Evolutionary conservation across 2,888 invertebrate genomes (phyloP).

Genomic region (Pyrgus malvae): DNA sequence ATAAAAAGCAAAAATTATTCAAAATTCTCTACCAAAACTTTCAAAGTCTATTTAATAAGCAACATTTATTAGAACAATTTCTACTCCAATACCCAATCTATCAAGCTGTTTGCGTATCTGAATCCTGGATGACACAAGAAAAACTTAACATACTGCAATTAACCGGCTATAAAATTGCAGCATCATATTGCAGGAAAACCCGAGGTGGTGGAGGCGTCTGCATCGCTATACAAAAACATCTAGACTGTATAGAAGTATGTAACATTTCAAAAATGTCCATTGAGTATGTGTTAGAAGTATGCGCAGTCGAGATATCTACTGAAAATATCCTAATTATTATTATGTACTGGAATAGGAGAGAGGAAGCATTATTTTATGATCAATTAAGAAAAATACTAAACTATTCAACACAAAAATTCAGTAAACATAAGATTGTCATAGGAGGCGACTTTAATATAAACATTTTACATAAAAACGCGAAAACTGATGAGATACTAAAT

Average conservation of each 20-base stretch:
- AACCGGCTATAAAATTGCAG: slow-evolving; percentile 14
- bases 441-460: slow-evolving; percentile 27
- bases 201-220: slow-evolving; percentile 32
- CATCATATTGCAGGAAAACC: slow-evolving; percentile 23
- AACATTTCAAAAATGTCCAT: slow-evolving; percentile 28
- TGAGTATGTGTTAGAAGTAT: slow-evolving; percentile 33
- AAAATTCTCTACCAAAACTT: slow-evolving; percentile 1
- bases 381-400: slow-evolving; percentile 22
- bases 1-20: background rate
- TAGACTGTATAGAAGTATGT: slow-evolving; percentile 23
- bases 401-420: slow-evolving; percentile 21
- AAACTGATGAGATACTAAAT: slow-evolving; percentile 4
- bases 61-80: background rate
- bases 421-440: slow-evolving; percentile 27
- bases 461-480: background rate
- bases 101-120: background rate
- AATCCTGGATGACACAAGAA: background rate
- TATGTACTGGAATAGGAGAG: slow-evolving; percentile 32
- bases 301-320: slow-evolving; percentile 28
- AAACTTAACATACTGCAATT: slow-evolving; percentile 21
- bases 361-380: slow-evolving; percentile 25
- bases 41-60: slow-evolving; percentile 1
- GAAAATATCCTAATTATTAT: slow-evolving; percentile 27
- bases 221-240: slow-evolving; percentile 20
- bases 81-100: background rate